Evolutionary conservation across 1,140 invertebrate species (phyloP).

Genomic region (Metaphire vulgaris): DNA sequence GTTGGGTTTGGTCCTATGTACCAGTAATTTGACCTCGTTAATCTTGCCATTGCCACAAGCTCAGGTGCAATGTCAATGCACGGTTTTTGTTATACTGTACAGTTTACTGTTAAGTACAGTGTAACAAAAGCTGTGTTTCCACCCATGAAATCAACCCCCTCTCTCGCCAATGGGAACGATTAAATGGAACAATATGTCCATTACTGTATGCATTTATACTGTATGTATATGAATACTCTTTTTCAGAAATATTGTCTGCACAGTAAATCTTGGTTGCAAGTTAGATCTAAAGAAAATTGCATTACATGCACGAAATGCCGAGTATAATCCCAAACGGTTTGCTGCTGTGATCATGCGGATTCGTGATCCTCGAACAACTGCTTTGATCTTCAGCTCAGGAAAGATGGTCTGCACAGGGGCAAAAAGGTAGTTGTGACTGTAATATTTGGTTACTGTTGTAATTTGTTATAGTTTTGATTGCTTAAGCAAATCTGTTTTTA

Average conservation of each 20-base stretch:
- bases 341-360: constrained; percentile 99
- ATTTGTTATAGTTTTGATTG: not conserved
- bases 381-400: constrained; percentile 96
- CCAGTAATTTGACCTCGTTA: too few species aligned
- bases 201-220: constrained; percentile 7
- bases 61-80: too few species aligned
- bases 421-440: constrained; percentile 61
- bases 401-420: constrained; percentile 99
- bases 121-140: too few species aligned
- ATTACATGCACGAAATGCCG: constrained; percentile 95
- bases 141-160: not conserved
- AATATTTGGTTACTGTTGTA: not conserved
- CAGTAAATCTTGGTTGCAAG: constrained; percentile 85
- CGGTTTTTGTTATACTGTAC: too few species aligned
- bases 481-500: not conserved
- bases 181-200: not conserved
- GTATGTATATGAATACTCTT: constrained; percentile 48
- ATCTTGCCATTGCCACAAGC: too few species aligned
- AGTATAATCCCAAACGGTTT: constrained; percentile 99
- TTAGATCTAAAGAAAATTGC: constrained; percentile 74
- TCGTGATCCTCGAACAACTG: constrained; percentile 94
- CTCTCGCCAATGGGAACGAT: not conserved
- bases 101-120: not conserved
- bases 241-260: constrained; percentile 73
- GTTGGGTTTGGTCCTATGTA: not conserved